A percentile compares a stretch with the other conserved stretches of the same genome.
Conservation (phyloP, 2,888 invertebrate genomes). For the Amphipyra berbera region DNA sequence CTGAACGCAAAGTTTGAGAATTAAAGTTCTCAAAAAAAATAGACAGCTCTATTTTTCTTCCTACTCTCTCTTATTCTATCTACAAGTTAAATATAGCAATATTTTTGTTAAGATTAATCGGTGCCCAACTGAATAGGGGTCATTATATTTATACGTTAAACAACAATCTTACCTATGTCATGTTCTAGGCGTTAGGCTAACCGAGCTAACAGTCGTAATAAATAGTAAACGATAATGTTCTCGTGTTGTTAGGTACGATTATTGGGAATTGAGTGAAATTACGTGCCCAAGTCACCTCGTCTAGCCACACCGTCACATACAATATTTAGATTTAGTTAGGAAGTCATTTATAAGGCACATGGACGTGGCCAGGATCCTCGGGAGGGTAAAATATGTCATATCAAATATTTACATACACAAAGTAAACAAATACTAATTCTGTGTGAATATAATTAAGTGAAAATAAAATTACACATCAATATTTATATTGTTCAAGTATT, state of each 20-base stretch:
- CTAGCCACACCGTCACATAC: conserved; percentile 9
- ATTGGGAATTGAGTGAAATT: no score
- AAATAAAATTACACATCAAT: conserved; percentile 2
- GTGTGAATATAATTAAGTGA: background rate
- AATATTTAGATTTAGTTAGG: conserved; percentile 20
- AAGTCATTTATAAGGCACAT: conserved; percentile 44
- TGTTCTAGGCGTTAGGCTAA: background rate
- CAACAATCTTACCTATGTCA: conserved; percentile 8
- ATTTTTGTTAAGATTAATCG: no score
- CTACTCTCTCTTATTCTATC: no score
- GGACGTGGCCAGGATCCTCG: conserved; percentile 58
- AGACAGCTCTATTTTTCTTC: no score
- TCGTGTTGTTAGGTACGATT: no score
- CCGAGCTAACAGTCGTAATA: conserved; percentile 5
- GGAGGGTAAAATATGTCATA: conserved; percentile 22
- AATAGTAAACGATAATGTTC: no score
- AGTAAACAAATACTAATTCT: conserved; percentile 10
- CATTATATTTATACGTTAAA: conserved; percentile 2
- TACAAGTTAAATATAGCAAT: no score
- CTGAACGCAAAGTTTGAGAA: no score
- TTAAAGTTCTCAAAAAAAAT: no score
- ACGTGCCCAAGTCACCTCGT: background rate
- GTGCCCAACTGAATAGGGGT: no score
- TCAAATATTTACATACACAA: conserved; percentile 31
- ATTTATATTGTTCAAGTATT: conserved; percentile 2